Evolutionary conservation across 2,888 invertebrate genomes (phyloP).

Genomic region (Oconnorella tubifera): DNA sequence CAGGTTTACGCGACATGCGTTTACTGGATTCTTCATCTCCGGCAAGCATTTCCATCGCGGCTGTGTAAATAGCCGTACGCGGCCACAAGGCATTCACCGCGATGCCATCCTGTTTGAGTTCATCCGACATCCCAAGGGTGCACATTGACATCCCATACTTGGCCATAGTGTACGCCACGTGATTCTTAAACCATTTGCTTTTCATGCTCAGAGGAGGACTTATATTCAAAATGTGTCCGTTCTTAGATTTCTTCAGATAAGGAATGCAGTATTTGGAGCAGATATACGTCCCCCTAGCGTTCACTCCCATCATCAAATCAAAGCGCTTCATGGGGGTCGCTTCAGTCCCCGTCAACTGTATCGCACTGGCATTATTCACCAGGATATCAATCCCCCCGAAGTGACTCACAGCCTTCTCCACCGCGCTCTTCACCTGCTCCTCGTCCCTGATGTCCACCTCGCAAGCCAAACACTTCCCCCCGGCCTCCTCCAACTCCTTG

Average conservation of each 20-base stretch:
- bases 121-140: conserved; percentile 92
- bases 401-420: conserved; percentile 66
- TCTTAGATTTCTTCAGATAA: conserved; percentile 76
- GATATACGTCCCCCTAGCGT: conserved; percentile 89
- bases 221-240: conserved; percentile 90
- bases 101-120: conserved; percentile 76
- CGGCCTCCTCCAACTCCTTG: conserved; percentile 81
- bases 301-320: conserved; percentile 92
- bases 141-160: conserved; percentile 99
- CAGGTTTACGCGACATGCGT: conserved; percentile 71
- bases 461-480: conserved; percentile 81
- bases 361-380: conserved; percentile 95
- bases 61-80: conserved; percentile 85
- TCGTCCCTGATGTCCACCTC: conserved; percentile 84
- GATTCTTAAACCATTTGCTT: conserved; percentile 82
- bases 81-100: conserved; percentile 98
- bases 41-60: conserved; percentile 70
- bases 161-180: conserved; percentile 95
- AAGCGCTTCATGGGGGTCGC: conserved; percentile 88
- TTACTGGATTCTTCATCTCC: conserved; percentile 58
- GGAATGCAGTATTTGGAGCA: conserved; percentile 90
- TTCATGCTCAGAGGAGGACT: conserved; percentile 89
- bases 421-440: conserved; percentile 61
- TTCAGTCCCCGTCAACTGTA: conserved; percentile 68
- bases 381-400: conserved; percentile 93